Evolutionary conservation across 2,797 vertebrate genomes (phyloP).

Genomic region (Limnodromus scolopaceus): DNA sequence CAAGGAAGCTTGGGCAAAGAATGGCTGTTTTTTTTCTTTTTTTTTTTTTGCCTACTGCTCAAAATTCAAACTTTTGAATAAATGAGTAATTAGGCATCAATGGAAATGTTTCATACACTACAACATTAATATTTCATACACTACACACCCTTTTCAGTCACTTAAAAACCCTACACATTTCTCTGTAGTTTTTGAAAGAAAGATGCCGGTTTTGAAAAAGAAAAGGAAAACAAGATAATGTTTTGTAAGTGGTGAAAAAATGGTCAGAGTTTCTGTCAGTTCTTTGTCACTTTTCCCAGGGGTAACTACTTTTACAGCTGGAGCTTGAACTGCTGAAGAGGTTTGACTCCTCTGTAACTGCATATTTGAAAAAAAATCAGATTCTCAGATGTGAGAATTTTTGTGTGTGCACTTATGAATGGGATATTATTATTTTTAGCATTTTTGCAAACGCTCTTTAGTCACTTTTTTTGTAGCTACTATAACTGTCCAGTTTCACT

Average conservation of each 20-base stretch:
- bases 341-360: not conserved
- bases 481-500: not conserved
- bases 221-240: not conserved
- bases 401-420: not conserved
- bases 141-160: not conserved
- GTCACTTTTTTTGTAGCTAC: not conserved
- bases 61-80: not conserved
- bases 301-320: not conserved
- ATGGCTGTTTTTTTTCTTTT: not conserved
- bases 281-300: not conserved
- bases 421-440: not conserved
- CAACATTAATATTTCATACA: not conserved
- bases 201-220: not conserved
- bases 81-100: not conserved
- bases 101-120: not conserved
- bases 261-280: not conserved
- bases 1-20: not conserved
- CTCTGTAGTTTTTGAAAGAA: not conserved
- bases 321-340: not conserved
- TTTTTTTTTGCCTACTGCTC: not conserved
- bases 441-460: not conserved
- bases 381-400: not conserved
- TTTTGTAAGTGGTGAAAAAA: not conserved
- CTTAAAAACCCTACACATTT: fast-evolving
- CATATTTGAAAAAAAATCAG: not conserved